Evolutionary conservation across 2,888 invertebrate species (phyloP), one percentile per base, ranked within the genome.

Genomic region (Panorpa germanica): DNA sequence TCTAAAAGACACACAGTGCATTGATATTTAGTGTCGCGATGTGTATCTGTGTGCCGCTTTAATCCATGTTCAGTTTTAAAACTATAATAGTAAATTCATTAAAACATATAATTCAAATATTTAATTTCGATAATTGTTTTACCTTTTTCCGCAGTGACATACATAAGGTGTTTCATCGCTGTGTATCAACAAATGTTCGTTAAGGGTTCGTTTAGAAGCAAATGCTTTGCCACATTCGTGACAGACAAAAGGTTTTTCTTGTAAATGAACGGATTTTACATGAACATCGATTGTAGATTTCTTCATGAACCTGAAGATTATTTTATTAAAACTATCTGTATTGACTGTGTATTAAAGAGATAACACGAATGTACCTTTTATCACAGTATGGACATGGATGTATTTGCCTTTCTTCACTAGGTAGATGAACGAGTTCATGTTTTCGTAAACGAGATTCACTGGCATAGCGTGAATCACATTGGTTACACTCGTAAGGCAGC

Each of bases 131-230:
- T n/a, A n/a, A n/a, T n/a, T n/a, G n/a, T n/a, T 31, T 32, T 39
- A 45, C 46, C 41, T 42, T 39, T 46, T 46, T 21, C 37, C 41
- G 32, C 52, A 48, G 2, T 39, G 37, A 39, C 61, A 61, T 24
- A 48, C 47, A 37, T 51, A 59, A 0, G 58, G 59, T 4, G 52
- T 48, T 4, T 53, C 55, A 3, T 56, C 54, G n/a, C 54, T 55
- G 35, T 61, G 61, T 3, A 54, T 55, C 4, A 58, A 45, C 34
- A 55, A 50, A 41, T 61, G 61, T 36, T 59, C 59, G 21, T 53
- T 56, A 0, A 61, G 41, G 2, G 59, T 56, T 2, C 59, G 56
- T 25, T 53, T 51, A 4, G 59, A 56, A 17, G 55, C 55, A 11
- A 58, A 49, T 59, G 57, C n/a, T n/a, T n/a, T n/a, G n/a, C n/a